Conservation (phyloP, 2,888 invertebrate genomes). For the Erynnis tages region DNA sequence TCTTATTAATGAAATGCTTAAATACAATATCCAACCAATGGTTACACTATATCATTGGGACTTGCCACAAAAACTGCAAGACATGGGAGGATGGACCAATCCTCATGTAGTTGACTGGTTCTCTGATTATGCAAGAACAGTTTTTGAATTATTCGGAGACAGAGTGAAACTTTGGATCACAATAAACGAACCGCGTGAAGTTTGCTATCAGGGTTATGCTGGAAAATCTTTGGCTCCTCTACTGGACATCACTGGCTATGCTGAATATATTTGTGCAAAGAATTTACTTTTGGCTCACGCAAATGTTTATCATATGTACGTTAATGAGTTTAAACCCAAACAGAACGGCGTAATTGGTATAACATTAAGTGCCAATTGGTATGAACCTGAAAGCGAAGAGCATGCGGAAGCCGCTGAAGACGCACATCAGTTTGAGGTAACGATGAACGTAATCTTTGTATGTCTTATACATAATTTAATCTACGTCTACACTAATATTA, state of each 20-base stretch:
- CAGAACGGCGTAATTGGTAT: conserved; percentile 28
- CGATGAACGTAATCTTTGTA: too few relatives aligned
- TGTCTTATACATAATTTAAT: too few relatives aligned
- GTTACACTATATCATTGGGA: conserved; percentile 40
- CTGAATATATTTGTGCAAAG: conserved; percentile 56
- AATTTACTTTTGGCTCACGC: conserved; percentile 30
- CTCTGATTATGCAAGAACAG: conserved; percentile 60
- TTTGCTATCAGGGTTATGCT: conserved; percentile 10
- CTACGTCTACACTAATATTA: too few relatives aligned
- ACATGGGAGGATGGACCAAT: conserved; percentile 52
- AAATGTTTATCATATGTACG: conserved; percentile 27
- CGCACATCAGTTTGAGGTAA: conserved; percentile 36
- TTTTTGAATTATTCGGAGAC: conserved; percentile 63
- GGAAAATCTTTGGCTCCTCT: conserved; percentile 38
- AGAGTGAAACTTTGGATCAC: conserved; percentile 47
- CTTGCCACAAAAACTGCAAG: conserved; percentile 38
- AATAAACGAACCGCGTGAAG: conserved; percentile 4
- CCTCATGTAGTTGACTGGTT: conserved; percentile 63
- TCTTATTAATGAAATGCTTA: too few relatives aligned
- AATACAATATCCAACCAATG: conserved; percentile 63
- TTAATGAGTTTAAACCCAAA: conserved; percentile 7
- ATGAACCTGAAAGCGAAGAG: conserved; percentile 57
- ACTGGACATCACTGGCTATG: conserved; percentile 50
- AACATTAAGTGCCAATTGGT: conserved; percentile 42
- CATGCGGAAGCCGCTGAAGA: conserved; percentile 72